Conservation (phyloP, 2,888 invertebrate genomes). For the Saturnia japonica region DNA sequence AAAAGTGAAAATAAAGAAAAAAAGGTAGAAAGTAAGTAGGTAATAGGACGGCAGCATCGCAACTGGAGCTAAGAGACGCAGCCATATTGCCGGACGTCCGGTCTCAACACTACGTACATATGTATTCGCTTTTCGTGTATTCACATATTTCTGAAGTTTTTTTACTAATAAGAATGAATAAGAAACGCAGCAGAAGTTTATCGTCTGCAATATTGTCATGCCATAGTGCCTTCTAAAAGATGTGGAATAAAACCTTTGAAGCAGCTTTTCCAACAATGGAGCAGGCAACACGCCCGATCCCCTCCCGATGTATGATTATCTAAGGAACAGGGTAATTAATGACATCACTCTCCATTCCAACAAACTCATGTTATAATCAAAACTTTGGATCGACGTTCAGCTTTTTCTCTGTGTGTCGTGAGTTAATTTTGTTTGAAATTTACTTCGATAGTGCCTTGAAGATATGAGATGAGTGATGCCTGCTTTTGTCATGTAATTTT, state of each 20-base stretch:
- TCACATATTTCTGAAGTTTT: slow-evolving; percentile 76
- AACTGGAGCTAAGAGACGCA: slow-evolving; percentile 75
- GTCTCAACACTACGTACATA: slow-evolving; percentile 69
- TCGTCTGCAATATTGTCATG: slow-evolving; percentile 80
- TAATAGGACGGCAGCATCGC: slow-evolving; percentile 76
- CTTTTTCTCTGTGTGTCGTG: slow-evolving; percentile 23
- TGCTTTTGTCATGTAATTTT: slow-evolving; percentile 11
- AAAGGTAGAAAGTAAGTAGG: slow-evolving; percentile 77
- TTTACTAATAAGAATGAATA: slow-evolving; percentile 77
- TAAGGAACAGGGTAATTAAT: slow-evolving; percentile 80
- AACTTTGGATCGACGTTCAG: slow-evolving; percentile 16
- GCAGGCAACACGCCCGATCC: slow-evolving; percentile 80
- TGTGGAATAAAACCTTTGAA: slow-evolving; percentile 80
- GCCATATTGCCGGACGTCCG: slow-evolving; percentile 72
- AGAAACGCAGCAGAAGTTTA: slow-evolving; percentile 81
- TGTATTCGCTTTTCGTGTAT: slow-evolving; percentile 74
- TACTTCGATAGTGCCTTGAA: slow-evolving; percentile 19
- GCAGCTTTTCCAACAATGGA: slow-evolving; percentile 82
- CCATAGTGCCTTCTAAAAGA: slow-evolving; percentile 82
- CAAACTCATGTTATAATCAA: slow-evolving; percentile 34
- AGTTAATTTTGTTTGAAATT: slow-evolving; percentile 19
- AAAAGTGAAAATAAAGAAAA: slow-evolving; percentile 73
- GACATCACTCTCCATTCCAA: slow-evolving; percentile 70
- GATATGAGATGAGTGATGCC: slow-evolving; percentile 17
- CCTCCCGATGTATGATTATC: slow-evolving; percentile 77